Evolutionary conservation across 2,113 vertebrate species (phyloP).

Genomic region (Beaufortia kweichowensis): DNA sequence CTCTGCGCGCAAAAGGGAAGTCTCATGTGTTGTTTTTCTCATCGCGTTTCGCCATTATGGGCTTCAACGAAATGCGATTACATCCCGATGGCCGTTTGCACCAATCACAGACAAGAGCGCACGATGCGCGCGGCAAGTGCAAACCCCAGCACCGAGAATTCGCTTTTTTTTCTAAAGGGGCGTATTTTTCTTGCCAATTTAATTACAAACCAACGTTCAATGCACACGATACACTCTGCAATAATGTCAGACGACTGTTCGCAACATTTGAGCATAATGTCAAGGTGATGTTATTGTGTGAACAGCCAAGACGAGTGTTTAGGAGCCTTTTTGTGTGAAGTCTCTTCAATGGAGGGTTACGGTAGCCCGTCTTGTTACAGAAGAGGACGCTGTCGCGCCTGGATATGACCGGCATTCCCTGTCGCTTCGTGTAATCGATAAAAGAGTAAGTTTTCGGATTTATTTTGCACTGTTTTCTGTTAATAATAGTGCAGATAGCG

Average conservation of each 20-base stretch:
- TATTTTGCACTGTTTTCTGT: background rate
- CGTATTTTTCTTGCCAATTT: constrained; percentile 78
- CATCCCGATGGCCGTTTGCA: constrained; percentile 3
- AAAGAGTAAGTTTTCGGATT: constrained; percentile 40
- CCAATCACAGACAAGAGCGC: constrained; percentile 68
- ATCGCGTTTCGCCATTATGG: constrained; percentile 42
- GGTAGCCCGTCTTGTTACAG: constrained; percentile 52
- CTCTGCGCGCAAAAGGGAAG: constrained; percentile 63
- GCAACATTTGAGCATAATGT: background rate
- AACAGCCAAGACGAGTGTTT: background rate
- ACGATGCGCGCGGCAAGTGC: constrained; percentile 57
- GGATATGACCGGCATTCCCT: constrained; percentile 65
- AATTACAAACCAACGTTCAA: constrained; percentile 67
- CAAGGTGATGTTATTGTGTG: constrained; percentile 18
- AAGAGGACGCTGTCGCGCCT: constrained; percentile 73
- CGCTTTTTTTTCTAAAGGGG: constrained; percentile 70
- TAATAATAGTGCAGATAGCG: background rate
- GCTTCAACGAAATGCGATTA: constrained; percentile 36
- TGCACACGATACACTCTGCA: constrained; percentile 17
- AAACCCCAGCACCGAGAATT: constrained; percentile 60
- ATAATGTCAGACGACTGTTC: constrained; percentile 29
- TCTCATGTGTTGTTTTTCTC: constrained; percentile 60
- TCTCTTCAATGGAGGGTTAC: constrained; percentile 52
- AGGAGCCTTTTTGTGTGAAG: constrained; percentile 47
- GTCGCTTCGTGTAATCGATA: constrained; percentile 13